Evolutionary conservation across 1,140 invertebrate species (phyloP).

Genomic region (Neomicropteryx cornuta): DNA sequence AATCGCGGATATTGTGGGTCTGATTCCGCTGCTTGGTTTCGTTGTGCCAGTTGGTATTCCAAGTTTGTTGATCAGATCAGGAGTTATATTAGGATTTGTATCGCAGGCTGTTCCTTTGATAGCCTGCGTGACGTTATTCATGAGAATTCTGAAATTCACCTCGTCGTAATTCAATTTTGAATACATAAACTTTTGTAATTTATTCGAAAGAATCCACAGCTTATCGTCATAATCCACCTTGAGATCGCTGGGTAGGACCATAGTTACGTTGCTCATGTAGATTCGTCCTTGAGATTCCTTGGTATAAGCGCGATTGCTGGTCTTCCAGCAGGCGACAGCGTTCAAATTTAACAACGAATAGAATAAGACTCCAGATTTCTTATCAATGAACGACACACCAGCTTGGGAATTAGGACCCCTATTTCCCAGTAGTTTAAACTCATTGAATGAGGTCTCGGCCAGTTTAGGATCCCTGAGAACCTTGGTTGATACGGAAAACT

Average conservation of each 20-base stretch:
- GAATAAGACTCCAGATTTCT: slow-evolving; percentile 58
- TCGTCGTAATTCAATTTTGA: slow-evolving; percentile 47
- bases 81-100: no score
- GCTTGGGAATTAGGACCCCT: slow-evolving; percentile 61
- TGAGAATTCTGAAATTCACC: slow-evolving; percentile 63
- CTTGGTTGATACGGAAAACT: slow-evolving; percentile 58
- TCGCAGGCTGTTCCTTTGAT: slow-evolving; percentile 60
- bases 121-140: slow-evolving; percentile 49
- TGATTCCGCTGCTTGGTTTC: no score
- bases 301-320: slow-evolving; percentile 48
- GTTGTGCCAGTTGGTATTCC: no score
- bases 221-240: slow-evolving; percentile 61
- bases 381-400: slow-evolving; percentile 60
- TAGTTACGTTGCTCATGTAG: slow-evolving; percentile 55
- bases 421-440: slow-evolving; percentile 56
- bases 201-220: slow-evolving; percentile 64
- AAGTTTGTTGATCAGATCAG: slow-evolving; percentile 39
- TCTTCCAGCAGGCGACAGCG: slow-evolving; percentile 67
- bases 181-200: slow-evolving; percentile 60
- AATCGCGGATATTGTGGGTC: no score
- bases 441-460: slow-evolving; percentile 41
- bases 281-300: slow-evolving; percentile 56
- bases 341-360: slow-evolving; percentile 66
- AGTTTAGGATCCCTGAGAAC: slow-evolving; percentile 47
- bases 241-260: slow-evolving; percentile 68